phyloP scores from a whole-genome alignment of 2,797 vertebrate species.

The Selene dorsalis region DNA sequence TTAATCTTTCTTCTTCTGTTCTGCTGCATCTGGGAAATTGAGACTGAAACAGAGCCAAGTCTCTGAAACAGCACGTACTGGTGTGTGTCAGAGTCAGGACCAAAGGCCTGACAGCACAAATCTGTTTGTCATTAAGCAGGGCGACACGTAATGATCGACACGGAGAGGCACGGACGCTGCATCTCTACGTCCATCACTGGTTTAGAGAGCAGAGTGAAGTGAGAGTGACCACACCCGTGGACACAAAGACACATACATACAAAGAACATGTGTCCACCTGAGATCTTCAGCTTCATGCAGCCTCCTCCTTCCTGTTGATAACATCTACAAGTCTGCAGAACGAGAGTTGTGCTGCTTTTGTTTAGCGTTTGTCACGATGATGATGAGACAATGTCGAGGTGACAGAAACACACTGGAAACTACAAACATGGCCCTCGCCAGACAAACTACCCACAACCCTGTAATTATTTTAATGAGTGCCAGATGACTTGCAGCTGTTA shows the following conservation, averaged over 20 bases:
- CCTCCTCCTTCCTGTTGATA: neutral
- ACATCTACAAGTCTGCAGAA: neutral
- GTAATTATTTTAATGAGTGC: constrained; percentile 40
- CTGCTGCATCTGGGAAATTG: constrained; percentile 14
- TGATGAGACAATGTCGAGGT: neutral
- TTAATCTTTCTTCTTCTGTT: constrained; percentile 14
- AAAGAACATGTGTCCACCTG: neutral
- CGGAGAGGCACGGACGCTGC: neutral
- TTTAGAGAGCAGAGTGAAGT: neutral
- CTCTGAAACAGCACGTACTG: constrained; percentile 3
- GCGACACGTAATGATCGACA: neutral
- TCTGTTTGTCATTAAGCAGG: constrained; percentile 5
- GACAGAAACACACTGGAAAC: constrained; percentile 21
- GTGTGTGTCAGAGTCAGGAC: neutral
- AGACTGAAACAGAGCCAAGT: constrained; percentile 8
- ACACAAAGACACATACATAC: neutral
- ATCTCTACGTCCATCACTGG: neutral
- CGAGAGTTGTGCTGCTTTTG: neutral
- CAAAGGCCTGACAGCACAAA: neutral
- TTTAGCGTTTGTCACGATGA: neutral
- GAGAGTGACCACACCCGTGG: neutral
- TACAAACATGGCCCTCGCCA: neutral
- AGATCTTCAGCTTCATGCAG: neutral
- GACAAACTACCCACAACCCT: neutral
- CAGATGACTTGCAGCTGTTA: constrained; percentile 44